Conservation (phyloP, 2,797 vertebrate genomes). For the Trachurus trachurus region DNA sequence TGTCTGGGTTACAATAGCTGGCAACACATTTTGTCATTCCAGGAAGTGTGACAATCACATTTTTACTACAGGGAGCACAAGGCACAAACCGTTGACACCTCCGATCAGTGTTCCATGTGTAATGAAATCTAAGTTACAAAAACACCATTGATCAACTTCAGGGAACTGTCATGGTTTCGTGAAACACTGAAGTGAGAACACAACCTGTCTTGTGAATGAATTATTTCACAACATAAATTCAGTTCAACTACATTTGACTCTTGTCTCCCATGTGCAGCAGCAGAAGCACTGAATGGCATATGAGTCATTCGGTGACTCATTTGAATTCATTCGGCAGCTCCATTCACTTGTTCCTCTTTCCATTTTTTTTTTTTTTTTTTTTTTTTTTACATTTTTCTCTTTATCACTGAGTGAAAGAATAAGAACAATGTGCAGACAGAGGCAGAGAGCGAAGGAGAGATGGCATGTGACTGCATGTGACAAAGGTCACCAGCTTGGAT, state of each 20-base stretch:
- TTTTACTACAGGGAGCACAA: background rate
- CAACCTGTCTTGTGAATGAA: constrained; percentile 6
- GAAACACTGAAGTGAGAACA: constrained; percentile 1
- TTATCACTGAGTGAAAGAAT: background rate
- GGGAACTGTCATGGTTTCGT: background rate
- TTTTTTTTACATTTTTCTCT: constrained; percentile 21
- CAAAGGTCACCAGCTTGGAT: constrained; percentile 1
- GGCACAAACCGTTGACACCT: background rate
- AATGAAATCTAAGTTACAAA: background rate
- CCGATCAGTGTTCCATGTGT: background rate
- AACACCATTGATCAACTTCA: background rate
- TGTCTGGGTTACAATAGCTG: too few relatives aligned
- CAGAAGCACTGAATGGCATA: constrained; percentile 42
- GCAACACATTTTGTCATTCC: background rate
- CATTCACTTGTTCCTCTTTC: constrained; percentile 26
- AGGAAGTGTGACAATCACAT: background rate
- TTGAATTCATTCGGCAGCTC: constrained; percentile 29
- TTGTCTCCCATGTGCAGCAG: constrained; percentile 35
- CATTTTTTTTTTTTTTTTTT: constrained; percentile 6
- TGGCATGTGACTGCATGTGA: background rate
- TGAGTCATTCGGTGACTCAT: constrained; percentile 66
- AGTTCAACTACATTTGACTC: constrained; percentile 28
- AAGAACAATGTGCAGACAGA: background rate
- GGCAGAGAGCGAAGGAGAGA: background rate
- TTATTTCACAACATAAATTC: constrained; percentile 2